phyloP scores from a whole-genome alignment of 2,113 vertebrate species.

The Uria aalge region DNA sequence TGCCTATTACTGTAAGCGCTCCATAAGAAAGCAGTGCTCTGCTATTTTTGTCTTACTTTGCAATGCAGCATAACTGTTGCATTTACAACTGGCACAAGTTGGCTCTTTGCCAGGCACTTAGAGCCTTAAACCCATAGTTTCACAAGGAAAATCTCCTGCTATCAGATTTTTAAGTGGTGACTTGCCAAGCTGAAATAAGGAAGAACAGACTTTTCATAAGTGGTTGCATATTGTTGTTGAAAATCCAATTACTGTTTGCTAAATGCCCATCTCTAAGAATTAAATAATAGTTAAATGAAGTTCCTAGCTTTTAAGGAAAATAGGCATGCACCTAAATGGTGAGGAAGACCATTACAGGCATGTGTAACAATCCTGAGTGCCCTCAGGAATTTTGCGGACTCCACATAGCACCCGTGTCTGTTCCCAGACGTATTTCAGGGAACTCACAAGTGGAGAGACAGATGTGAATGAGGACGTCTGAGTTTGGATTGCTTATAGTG shows the following conservation, averaged over 20 bases:
- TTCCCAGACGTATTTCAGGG: background rate
- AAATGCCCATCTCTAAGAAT: background rate
- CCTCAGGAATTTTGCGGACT: background rate
- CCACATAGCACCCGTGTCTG: background rate
- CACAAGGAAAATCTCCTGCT: slow-evolving; percentile 5
- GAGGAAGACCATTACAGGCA: background rate
- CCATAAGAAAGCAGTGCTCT: background rate
- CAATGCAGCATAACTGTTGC: background rate
- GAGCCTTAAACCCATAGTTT: background rate
- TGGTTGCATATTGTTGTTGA: background rate
- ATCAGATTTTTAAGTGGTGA: background rate
- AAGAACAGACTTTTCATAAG: background rate
- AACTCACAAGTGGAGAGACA: background rate
- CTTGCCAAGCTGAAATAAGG: background rate
- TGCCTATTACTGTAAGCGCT: background rate
- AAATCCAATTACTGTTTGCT: background rate
- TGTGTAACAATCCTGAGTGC: background rate
- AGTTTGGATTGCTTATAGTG: background rate
- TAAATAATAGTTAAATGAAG: background rate
- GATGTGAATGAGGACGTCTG: background rate
- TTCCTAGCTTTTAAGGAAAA: background rate
- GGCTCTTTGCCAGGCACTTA: background rate
- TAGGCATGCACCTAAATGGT: background rate
- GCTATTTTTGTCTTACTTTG: background rate
- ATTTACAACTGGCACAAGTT: background rate